Evolutionary conservation across 1,140 invertebrate genomes (phyloP).

Genomic region (Micrasema minimum): DNA sequence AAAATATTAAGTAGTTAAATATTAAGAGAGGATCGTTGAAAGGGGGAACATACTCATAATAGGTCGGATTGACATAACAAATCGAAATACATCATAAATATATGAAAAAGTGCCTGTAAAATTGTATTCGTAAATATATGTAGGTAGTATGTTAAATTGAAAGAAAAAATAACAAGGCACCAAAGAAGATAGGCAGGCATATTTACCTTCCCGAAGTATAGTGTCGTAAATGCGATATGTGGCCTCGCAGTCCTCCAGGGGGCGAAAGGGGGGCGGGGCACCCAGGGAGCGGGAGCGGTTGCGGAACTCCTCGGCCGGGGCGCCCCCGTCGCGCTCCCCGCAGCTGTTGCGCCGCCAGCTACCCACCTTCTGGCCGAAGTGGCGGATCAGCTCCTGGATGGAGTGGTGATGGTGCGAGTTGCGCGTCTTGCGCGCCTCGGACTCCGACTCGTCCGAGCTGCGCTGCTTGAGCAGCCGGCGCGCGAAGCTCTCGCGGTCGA

Average conservation of each 20-base stretch:
- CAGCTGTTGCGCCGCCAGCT: conserved; percentile 70
- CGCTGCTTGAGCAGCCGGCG: conserved; percentile 62
- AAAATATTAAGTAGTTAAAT: too few species aligned
- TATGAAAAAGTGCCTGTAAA: too few species aligned
- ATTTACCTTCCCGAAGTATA: conserved; percentile 82
- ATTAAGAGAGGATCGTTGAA: too few species aligned
- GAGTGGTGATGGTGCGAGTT: conserved; percentile 70
- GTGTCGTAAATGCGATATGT: conserved; percentile 85
- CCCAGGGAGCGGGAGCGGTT: conserved; percentile 84
- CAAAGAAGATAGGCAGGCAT: too few species aligned
- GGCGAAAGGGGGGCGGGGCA: conserved; percentile 62
- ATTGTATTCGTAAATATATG: too few species aligned
- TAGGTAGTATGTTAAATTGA: too few species aligned
- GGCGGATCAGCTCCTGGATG: conserved; percentile 78
- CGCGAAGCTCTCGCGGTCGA: conserved; percentile 62
- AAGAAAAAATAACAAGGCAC: too few species aligned
- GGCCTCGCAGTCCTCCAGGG: conserved; percentile 76
- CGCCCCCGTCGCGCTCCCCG: conserved; percentile 63
- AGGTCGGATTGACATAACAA: too few species aligned
- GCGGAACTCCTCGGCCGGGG: conserved; percentile 73
- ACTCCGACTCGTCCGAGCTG: conserved; percentile 48
- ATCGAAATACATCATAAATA: too few species aligned
- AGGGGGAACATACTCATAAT: too few species aligned
- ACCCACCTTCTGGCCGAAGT: conserved; percentile 75
- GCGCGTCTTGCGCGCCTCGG: conserved; percentile 55